phyloP scores from a whole-genome alignment of 1,140 invertebrate genomes.

The Scylla paramamosain region DNA sequence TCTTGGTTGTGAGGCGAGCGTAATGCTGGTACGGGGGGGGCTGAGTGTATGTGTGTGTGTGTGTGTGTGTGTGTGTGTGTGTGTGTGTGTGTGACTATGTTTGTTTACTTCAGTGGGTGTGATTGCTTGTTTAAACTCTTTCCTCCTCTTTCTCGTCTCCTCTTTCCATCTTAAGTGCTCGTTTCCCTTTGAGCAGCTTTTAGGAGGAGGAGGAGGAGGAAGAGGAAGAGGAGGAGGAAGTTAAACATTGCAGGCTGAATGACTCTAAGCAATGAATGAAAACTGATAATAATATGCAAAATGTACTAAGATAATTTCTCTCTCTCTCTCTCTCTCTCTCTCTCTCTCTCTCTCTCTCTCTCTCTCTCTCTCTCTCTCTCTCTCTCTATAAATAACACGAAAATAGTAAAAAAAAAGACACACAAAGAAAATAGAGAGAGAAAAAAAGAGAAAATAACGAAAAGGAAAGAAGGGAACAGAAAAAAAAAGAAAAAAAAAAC shows the following conservation, averaged over 20 bases:
- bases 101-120: not conserved
- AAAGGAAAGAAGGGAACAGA: too few species aligned
- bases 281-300: too few species aligned
- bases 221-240: not conserved
- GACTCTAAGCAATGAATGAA: too few species aligned
- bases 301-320: not conserved
- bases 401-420: too few species aligned
- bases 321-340: slow-evolving; percentile 38
- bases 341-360: slow-evolving; percentile 58
- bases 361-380: slow-evolving; percentile 57
- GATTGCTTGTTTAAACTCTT: not conserved
- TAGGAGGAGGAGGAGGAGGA: not conserved
- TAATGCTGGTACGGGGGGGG: too few species aligned
- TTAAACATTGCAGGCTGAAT: too few species aligned
- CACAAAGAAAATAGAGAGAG: too few species aligned
- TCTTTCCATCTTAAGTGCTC: not conserved
- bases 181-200: not conserved
- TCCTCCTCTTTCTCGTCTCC: not conserved
- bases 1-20: too few species aligned
- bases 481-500: too few species aligned
- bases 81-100: not conserved
- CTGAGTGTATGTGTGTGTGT: too few species aligned
- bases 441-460: too few species aligned
- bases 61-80: not conserved
- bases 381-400: not conserved